Evolutionary conservation across 2,113 vertebrate species (phyloP).

Genomic region (Tenebrosternarchus preto): DNA sequence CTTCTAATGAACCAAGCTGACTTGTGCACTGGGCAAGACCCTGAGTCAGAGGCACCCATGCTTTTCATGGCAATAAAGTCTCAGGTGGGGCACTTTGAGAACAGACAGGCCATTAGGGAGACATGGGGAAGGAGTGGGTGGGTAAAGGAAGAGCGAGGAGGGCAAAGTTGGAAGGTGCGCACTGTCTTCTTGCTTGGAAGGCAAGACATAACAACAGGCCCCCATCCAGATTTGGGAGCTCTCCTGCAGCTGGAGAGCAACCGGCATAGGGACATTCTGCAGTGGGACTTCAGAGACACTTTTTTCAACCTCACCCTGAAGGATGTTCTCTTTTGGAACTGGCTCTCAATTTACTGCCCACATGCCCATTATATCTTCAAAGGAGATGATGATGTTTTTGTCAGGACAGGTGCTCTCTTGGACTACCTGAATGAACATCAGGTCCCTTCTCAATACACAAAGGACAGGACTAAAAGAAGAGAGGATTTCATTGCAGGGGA

Average conservation of each 20-base stretch:
- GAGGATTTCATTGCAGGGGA: slow-evolving; percentile 74
- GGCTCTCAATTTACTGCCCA: slow-evolving; percentile 71
- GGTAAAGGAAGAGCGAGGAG: slow-evolving; percentile 54
- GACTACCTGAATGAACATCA: slow-evolving; percentile 65
- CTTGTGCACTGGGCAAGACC: slow-evolving; percentile 57
- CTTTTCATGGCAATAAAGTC: slow-evolving; percentile 79
- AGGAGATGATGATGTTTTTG: slow-evolving; percentile 80
- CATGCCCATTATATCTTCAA: slow-evolving; percentile 73
- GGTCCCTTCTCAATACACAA: neutral
- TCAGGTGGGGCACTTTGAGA: slow-evolving; percentile 77
- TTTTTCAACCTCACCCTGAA: slow-evolving; percentile 81
- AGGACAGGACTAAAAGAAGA: slow-evolving; percentile 52
- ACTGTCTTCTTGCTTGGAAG: slow-evolving; percentile 76
- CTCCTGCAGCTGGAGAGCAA: slow-evolving; percentile 72
- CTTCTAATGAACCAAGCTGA: slow-evolving; percentile 71
- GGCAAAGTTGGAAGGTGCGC: slow-evolving; percentile 59
- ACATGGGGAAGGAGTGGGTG: slow-evolving; percentile 74
- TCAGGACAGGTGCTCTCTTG: slow-evolving; percentile 71
- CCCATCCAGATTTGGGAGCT: slow-evolving; percentile 68
- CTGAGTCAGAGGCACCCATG: slow-evolving; percentile 53
- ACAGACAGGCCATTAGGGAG: slow-evolving; percentile 79
- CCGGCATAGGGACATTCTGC: slow-evolving; percentile 72
- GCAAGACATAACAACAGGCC: slow-evolving; percentile 70
- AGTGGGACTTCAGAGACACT: slow-evolving; percentile 79
- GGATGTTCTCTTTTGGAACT: slow-evolving; percentile 77